Conservation (phyloP, 2,888 invertebrate genomes). For the Sceliomorpha sp. region DNA sequence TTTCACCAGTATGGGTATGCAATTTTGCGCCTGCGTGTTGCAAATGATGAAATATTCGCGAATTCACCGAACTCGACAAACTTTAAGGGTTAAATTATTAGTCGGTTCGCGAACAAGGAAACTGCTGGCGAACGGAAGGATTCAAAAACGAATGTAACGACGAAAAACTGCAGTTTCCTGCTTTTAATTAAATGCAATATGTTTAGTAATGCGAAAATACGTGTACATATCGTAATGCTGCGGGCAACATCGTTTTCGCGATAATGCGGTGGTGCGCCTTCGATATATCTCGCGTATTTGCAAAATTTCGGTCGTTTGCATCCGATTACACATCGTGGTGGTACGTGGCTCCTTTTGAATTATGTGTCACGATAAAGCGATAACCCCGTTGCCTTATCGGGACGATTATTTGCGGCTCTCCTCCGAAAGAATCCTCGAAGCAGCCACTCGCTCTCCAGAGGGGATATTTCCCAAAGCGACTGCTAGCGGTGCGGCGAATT, state of each 20-base stretch:
- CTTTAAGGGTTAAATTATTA: conserved; percentile 10
- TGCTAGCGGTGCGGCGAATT: conserved; percentile 55
- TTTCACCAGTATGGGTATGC: background rate
- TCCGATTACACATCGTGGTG: conserved; percentile 7
- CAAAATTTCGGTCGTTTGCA: conserved; percentile 17
- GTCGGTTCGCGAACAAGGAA: background rate
- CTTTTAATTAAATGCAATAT: conserved; percentile 17
- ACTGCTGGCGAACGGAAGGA: too few species aligned
- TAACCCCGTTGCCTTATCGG: conserved; percentile 49
- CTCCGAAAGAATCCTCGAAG: conserved; percentile 40
- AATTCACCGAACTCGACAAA: conserved; percentile 3
- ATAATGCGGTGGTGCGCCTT: conserved; percentile 7
- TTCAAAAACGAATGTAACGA: background rate
- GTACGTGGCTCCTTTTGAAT: conserved; percentile 45
- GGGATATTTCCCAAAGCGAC: conserved; percentile 6
- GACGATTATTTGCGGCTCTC: conserved; percentile 49
- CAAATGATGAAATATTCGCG: conserved; percentile 34
- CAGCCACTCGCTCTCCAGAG: conserved; percentile 2
- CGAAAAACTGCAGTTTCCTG: background rate
- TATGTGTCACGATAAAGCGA: conserved; percentile 45
- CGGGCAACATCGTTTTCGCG: conserved; percentile 8
- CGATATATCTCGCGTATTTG: conserved; percentile 13
- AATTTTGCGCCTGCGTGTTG: conserved; percentile 5
- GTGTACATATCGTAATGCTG: background rate
- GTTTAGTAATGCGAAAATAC: conserved; percentile 12